Percentiles rank a stretch among this genome's conserved stretches.
Conservation (phyloP, 2,888 invertebrate species). For the Nasonia oneida region DNA sequence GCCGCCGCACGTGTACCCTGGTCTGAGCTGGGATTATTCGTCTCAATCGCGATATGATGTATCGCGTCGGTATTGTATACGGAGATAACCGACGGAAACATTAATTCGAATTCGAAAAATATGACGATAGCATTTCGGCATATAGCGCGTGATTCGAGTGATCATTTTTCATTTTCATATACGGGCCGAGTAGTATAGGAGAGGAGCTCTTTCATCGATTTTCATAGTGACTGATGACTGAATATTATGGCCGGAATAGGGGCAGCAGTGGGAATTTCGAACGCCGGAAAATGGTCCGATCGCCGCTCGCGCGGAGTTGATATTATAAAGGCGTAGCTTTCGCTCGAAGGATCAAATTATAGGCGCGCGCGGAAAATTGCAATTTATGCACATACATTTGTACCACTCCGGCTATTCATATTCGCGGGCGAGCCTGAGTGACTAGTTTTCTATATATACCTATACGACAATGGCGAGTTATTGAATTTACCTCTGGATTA, state of each 20-base stretch:
- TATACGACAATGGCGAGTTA: neutral
- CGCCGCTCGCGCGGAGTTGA: neutral
- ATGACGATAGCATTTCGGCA: neutral
- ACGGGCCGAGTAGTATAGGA: neutral
- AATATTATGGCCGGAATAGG: constrained; percentile 9
- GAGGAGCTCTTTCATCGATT: constrained; percentile 7
- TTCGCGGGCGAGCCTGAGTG: neutral
- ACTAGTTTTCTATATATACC: neutral
- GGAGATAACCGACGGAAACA: neutral
- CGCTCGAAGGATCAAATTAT: neutral
- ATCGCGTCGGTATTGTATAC: neutral
- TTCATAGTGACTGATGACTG: constrained; percentile 32
- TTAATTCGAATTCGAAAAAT: neutral
- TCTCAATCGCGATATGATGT: neutral
- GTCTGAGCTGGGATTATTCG: too few relatives aligned
- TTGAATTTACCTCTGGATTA: neutral
- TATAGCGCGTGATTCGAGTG: neutral
- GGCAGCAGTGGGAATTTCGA: neutral
- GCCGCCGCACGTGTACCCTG: too few relatives aligned
- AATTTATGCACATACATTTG: neutral
- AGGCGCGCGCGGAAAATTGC: neutral
- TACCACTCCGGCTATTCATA: neutral
- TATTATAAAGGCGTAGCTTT: constrained; percentile 6
- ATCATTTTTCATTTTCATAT: constrained; percentile 9
- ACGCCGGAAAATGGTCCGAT: neutral